phyloP scores from a whole-genome alignment of 2,113 vertebrate species.

The Myiozetetes cayanensis region DNA sequence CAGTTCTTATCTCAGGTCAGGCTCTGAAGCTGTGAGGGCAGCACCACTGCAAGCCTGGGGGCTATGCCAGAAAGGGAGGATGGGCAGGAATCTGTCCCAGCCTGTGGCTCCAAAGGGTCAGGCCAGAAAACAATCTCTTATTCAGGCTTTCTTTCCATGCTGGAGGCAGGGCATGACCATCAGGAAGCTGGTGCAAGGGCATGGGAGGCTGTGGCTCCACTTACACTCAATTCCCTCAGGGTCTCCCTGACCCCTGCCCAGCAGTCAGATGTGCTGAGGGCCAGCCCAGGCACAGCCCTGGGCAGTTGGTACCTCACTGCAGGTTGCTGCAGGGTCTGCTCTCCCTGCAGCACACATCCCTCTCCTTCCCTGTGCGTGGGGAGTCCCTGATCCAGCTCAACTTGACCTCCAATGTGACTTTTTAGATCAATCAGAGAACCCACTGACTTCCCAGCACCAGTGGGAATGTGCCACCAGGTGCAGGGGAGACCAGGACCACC shows the following conservation, averaged over 20 bases:
- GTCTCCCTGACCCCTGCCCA: background rate
- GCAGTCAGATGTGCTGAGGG: background rate
- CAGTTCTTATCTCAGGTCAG: background rate
- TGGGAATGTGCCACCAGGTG: background rate
- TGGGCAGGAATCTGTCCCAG: background rate
- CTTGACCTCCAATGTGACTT: background rate
- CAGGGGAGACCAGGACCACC: background rate
- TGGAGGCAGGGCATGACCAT: background rate
- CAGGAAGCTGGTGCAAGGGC: background rate
- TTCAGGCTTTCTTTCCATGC: background rate
- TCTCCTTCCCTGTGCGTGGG: background rate
- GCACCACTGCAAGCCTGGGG: background rate
- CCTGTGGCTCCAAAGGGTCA: background rate
- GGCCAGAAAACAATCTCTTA: background rate
- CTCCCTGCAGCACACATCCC: background rate
- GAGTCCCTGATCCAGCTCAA: background rate
- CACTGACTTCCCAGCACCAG: rapidly evolving
- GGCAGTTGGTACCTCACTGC: background rate
- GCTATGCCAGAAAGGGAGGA: background rate
- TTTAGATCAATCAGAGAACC: background rate
- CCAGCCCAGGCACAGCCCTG: background rate
- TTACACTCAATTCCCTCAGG: background rate
- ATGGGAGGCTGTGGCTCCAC: background rate
- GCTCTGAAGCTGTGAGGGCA: background rate
- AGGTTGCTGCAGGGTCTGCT: background rate